Base-by-base conservation (phyloP, 1,140 invertebrate genomes). In the Pomacea maculata region DNA sequence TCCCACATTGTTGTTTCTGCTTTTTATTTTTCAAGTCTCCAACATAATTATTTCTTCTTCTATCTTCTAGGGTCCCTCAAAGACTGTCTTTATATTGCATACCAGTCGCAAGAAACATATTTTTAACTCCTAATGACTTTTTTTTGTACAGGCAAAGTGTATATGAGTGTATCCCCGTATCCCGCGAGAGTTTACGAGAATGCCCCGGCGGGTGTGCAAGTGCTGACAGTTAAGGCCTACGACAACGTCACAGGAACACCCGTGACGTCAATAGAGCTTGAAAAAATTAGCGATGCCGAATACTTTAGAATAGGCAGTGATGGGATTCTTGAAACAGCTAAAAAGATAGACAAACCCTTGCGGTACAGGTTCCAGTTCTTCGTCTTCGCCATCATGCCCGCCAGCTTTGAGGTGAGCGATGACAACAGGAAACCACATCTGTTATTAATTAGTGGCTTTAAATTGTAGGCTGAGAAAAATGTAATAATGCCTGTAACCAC, bases 171-270 rank as follows among this genome's bases (percentile, higher is more conserved):
- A 9, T 80, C 76, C 14, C 83, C 85, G 45, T 82, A 84, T 65
- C 83, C 85, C 12, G 84, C 84, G 7, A 34, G 84, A 25, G 81
- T 87, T 15, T 84, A 87, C 67, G 54, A 82, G 45, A 84, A 84
- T 45, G 84, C 86, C 0, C 83, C 84, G 11, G 74, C 82, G 8
- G 81, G 77, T 34, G 82, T 82, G 4, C 76, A 79, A 3, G 81
- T 85, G 21, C 77, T 86, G 4, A 85, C 82, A 29, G 83, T 87
- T 5, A 81, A 63, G 7, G 85, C 79, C 11, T 85, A 84, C 71
- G 84, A 86, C 77, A 80, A 84, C 52, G 76, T 75, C 55, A 84
- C 85, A 21, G 82, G 83, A 4, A 45, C 79, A 52, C 71, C 80
- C 0, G 63, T 85, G 5, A 73, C 80, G 29, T 68, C 78, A 17